Conservation (phyloP, 2,888 invertebrate species). For the Aphrophora alni region DNA sequence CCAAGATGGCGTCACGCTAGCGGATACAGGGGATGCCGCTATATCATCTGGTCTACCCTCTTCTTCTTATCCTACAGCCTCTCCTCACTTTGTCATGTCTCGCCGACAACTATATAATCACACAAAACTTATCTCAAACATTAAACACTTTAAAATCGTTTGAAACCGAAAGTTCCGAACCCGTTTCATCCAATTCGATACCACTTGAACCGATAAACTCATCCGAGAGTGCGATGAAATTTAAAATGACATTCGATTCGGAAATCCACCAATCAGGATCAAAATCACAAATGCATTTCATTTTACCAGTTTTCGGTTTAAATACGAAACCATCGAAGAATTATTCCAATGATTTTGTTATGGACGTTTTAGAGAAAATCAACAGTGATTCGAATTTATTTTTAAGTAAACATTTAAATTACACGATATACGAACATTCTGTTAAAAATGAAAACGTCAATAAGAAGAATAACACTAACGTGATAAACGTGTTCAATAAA, state of each 20-base stretch:
- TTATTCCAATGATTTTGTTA: neutral
- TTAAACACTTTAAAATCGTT: no score
- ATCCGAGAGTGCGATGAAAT: neutral
- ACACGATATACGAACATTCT: neutral
- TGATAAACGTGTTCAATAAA: neutral
- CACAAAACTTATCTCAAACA: no score
- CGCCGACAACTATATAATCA: no score
- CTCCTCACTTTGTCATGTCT: no score
- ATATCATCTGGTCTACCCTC: neutral
- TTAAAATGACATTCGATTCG: neutral
- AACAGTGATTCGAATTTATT: neutral
- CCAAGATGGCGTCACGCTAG: neutral
- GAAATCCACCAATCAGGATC: neutral
- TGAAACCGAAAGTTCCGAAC: no score
- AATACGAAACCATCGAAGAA: neutral
- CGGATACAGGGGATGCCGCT: slow-evolving; percentile 17
- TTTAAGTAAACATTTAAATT: neutral
- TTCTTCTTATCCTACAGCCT: slow-evolving; percentile 27
- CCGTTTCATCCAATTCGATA: no score
- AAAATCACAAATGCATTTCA: neutral
- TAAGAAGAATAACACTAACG: no score
- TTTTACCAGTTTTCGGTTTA: neutral
- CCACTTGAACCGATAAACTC: no score
- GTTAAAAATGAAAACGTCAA: no score
- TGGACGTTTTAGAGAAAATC: neutral